Evolutionary conservation across 2,113 vertebrate genomes (phyloP).

Genomic region (Todiramphus saurophagus): DNA sequence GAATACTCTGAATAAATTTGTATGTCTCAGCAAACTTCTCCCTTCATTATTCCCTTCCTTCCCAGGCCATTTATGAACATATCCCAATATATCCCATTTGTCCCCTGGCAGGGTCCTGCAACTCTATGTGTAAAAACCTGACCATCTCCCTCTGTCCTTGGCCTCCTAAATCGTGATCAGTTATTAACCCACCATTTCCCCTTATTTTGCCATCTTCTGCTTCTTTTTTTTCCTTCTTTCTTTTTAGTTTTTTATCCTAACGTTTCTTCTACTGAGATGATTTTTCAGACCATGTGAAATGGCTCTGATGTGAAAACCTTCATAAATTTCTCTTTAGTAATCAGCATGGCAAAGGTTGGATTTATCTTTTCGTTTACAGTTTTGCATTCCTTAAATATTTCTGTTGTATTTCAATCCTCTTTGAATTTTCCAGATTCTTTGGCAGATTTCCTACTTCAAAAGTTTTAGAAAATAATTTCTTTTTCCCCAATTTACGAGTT

Average conservation of each 20-base stretch:
- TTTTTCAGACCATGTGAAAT: background rate
- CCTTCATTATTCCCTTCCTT: background rate
- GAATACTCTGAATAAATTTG: constrained; percentile 16
- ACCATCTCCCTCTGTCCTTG: background rate
- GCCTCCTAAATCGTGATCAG: background rate
- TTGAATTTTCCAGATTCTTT: background rate
- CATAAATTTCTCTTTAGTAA: background rate
- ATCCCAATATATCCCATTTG: background rate
- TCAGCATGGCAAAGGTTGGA: background rate
- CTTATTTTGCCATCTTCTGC: background rate
- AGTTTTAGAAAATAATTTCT: background rate
- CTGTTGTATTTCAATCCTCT: background rate
- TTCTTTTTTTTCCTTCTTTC: background rate
- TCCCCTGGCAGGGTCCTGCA: background rate
- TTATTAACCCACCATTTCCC: background rate
- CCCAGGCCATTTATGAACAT: background rate
- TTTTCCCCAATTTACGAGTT: background rate
- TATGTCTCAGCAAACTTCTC: constrained; percentile 4
- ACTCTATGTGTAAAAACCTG: background rate
- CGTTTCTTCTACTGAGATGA: background rate
- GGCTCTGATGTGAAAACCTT: background rate
- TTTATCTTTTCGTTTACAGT: background rate
- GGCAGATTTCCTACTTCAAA: background rate
- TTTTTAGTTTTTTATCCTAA: background rate
- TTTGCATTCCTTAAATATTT: background rate